Evolutionary conservation across 2,888 invertebrate species (phyloP), one percentile per base, ranked within the genome.

Genomic region (Aquatica leii): DNA sequence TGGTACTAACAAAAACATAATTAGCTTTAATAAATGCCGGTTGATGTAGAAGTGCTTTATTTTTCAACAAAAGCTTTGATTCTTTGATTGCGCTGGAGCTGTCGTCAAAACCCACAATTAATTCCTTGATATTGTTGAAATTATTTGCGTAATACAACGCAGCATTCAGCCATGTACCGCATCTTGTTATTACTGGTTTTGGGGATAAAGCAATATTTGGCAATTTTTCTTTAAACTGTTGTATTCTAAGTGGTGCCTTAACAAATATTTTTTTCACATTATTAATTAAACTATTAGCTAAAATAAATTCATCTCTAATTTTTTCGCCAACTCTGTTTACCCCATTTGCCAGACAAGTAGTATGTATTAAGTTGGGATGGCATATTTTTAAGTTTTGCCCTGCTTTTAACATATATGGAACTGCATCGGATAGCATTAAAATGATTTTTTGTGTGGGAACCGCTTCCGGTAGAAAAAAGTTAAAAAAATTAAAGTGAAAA

Each of bases 351-450:
- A n/a, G n/a, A n/a, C n/a, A n/a, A n/a, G n/a, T n/a, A n/a, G n/a
- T n/a, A n/a, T n/a, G n/a, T n/a, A n/a, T n/a, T n/a, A n/a, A n/a
- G n/a, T n/a, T n/a, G n/a, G n/a, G n/a, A n/a, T n/a, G 5, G 24
- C 2, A n/a, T 50, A 41, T 51, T 34, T 52, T 34, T n/a, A n/a
- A n/a, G n/a, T n/a, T n/a, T n/a, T n/a, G n/a, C n/a, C n/a, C n/a
- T n/a, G n/a, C n/a, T n/a, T 59, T 59, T 11, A 59, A 1, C 52
- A 52, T 59, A 51, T 59, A 59, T 46, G 17, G 51, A 12, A 52
- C 59, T 1, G 50, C 50, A 14, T 57, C 57, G 37, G 51, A 51
- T 17, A 51, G 3, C 15, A 51, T 24, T 41, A 59, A 41, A n/a
- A 51, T 18, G n/a, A n/a, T n/a, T n/a, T n/a, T n/a, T n/a, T n/a